A percentile compares a stretch with the other conserved stretches of the same genome.
phyloP scores from a whole-genome alignment of 2,888 invertebrate genomes.

The Orthosia cruda region DNA sequence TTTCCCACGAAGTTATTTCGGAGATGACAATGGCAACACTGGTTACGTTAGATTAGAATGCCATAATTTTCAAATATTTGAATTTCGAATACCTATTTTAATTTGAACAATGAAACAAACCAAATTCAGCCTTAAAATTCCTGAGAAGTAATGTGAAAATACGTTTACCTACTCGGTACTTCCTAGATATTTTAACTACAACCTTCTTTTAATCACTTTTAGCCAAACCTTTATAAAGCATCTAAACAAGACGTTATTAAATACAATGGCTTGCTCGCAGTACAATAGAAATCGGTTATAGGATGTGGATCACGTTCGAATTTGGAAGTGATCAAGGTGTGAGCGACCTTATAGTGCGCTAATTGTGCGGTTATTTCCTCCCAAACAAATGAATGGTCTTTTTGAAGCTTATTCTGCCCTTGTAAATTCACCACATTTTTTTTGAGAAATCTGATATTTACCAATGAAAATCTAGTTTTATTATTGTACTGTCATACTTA shows the following conservation, averaged over 20 bases:
- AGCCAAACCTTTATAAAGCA: conserved; percentile 16
- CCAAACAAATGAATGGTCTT: conserved; percentile 27
- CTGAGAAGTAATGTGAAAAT: conserved; percentile 13
- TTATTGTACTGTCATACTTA: no score
- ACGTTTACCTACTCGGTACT: background rate
- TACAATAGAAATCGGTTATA: conserved; percentile 68
- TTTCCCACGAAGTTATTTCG: conserved; percentile 61
- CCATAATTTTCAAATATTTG: conserved; percentile 21
- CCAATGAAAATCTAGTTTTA: no score
- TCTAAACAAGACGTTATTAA: conserved; percentile 22
- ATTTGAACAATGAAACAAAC: background rate
- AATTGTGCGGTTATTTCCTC: conserved; percentile 57
- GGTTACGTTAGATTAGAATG: conserved; percentile 6
- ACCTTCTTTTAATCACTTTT: conserved; percentile 44
- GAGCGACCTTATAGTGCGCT: conserved; percentile 62
- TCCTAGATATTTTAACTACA: conserved; percentile 27
- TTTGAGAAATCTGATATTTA: no score
- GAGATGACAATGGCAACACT: conserved; percentile 44
- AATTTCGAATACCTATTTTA: conserved; percentile 17
- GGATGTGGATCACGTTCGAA: conserved; percentile 66
- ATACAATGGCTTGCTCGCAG: conserved; percentile 45
- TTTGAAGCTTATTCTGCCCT: conserved; percentile 13
- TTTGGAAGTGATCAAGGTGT: conserved; percentile 71
- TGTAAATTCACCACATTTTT: background rate
- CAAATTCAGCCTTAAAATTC: conserved; percentile 25